These are phyloP conservation scores for Phragmatobia fuliginosa DNA, from an alignment of 2,888 invertebrate species.

Conservation along the genomic window DNA sequence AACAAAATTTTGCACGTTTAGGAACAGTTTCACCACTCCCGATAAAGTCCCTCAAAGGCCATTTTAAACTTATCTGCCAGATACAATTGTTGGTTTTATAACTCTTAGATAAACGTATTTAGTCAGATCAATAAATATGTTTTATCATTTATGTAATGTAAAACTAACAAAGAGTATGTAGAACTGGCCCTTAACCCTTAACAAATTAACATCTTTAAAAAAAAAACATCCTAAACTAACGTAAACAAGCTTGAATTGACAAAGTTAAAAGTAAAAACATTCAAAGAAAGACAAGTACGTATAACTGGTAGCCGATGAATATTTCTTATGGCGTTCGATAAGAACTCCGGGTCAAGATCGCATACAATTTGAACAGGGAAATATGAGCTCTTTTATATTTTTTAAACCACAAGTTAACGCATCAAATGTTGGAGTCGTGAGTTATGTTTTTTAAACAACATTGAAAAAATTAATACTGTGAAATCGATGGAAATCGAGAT, in stretches of 20 bases:
- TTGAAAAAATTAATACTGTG: neutral
- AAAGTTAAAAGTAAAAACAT: too few species aligned
- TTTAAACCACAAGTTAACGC: neutral
- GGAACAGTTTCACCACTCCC: too few species aligned
- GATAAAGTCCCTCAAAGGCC: too few species aligned
- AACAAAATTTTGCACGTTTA: too few species aligned
- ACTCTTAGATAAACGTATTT: too few species aligned
- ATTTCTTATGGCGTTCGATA: neutral
- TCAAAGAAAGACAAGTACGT: neutral
- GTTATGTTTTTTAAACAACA: neutral
- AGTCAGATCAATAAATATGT: too few species aligned
- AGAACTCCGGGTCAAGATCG: neutral
- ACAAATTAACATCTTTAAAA: too few species aligned
- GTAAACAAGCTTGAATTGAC: neutral
- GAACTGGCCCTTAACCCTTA: too few species aligned
- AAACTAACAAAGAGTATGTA: too few species aligned
- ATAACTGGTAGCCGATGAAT: neutral
- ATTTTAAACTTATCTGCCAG: too few species aligned
- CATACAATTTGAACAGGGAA: neutral
- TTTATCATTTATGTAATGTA: too few species aligned
- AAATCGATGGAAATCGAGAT: neutral
- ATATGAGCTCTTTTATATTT: neutral
- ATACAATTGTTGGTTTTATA: too few species aligned
- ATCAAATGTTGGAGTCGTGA: neutral
- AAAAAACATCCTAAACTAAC: neutral